These are phyloP conservation scores for Umimayanthus kanabou DNA, from an alignment of 92 coral and sea anemone genomes.

Conservation along the genomic window DNA sequence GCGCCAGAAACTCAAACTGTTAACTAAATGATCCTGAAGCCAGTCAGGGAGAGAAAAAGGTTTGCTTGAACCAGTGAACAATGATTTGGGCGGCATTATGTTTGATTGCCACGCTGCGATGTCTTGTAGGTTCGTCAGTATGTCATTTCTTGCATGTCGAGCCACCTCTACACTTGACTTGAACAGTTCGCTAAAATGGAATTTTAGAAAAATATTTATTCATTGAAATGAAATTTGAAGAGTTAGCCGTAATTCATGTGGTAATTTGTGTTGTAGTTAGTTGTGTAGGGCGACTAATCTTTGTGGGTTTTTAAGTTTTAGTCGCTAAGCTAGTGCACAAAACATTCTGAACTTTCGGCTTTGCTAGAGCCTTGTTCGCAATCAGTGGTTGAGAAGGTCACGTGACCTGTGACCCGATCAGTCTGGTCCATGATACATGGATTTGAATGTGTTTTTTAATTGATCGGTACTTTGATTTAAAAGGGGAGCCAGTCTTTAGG, in stretches of 20 bases:
- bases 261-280: too few relatives aligned
- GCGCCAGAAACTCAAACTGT: constrained; percentile 90
- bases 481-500: too few relatives aligned
- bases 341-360: too few relatives aligned
- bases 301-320: too few relatives aligned
- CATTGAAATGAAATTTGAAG: not conserved
- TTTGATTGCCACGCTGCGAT: constrained; percentile 73
- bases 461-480: too few relatives aligned
- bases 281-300: too few relatives aligned
- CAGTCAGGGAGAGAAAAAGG: constrained; percentile 64
- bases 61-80: constrained; percentile 2
- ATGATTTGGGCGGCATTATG: constrained; percentile 45
- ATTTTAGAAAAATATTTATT: not conserved
- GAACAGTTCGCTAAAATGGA: constrained; percentile 56
- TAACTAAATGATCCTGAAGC: constrained; percentile 83
- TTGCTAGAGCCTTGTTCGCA: too few relatives aligned
- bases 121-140: constrained; percentile 60
- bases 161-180: constrained; percentile 81
- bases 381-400: too few relatives aligned
- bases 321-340: too few relatives aligned
- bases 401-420: too few relatives aligned
- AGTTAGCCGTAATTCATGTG: not conserved
- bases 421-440: too few relatives aligned
- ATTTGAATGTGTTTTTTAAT: not conserved
- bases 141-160: constrained; percentile 56